Evolutionary conservation across 2,888 invertebrate species (phyloP).

Genomic region (Isotomurus palustris): DNA sequence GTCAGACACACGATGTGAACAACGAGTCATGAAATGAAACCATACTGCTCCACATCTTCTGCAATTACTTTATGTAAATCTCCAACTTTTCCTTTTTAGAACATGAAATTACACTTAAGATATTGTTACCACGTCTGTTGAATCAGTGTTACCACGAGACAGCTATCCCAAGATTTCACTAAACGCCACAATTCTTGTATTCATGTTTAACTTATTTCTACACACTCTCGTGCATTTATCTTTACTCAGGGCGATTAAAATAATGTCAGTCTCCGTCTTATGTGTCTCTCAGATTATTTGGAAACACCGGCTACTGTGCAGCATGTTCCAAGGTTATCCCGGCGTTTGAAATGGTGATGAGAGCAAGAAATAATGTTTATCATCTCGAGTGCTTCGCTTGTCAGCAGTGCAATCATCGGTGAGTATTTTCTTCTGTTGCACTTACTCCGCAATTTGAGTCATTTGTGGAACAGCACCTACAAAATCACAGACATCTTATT

Average conservation of each 20-base stretch:
- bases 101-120: no score
- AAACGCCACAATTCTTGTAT: no score
- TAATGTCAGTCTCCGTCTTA: no score
- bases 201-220: no score
- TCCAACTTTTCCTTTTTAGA: slow-evolving; percentile 7
- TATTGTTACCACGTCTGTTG: no score
- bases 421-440: slow-evolving; percentile 44
- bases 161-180: no score
- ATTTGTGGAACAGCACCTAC: no score
- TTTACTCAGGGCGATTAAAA: no score
- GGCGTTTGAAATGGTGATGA: slow-evolving; percentile 99
- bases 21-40: slow-evolving; percentile 35
- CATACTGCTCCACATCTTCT: slow-evolving; percentile 42
- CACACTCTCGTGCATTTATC: no score
- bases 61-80: slow-evolving; percentile 46
- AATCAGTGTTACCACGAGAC: no score
- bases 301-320: slow-evolving; percentile 92
- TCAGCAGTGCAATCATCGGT: slow-evolving; percentile 98
- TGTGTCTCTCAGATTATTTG: slow-evolving; percentile 68
- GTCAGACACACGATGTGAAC: slow-evolving; percentile 45
- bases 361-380: slow-evolving; percentile 92
- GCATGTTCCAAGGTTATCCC: slow-evolving; percentile 97
- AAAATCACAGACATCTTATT: no score
- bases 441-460: not conserved
- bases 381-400: slow-evolving; percentile 98